Base-by-base conservation (phyloP, 2,113 vertebrate genomes). In the Centropus unirufus region DNA sequence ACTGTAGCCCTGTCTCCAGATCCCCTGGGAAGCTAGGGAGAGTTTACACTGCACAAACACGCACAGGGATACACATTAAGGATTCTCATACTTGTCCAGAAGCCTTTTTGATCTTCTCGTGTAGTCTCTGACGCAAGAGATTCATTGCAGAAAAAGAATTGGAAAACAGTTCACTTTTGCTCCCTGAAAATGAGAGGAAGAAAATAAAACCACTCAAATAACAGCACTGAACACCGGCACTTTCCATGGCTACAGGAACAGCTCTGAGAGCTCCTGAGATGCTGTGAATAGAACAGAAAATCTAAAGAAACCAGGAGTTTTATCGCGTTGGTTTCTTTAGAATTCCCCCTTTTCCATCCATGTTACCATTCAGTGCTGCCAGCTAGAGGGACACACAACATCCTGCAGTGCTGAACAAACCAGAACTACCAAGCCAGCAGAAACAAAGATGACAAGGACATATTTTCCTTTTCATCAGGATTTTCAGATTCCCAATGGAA, bases 71-170 rank as follows among this genome's bases (percentile, higher is more conserved):
- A 42, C 9, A 36, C 6, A 61, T 30, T 17, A 67, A 46, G 47
- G 55, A 52, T 5, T 29, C 19, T 59, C 93, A 81, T 87, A 99
- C 99, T 98, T 99, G 98, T 58, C 98, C 98, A 92, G 98, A 98
- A 70, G 97, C 98, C 89, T 98, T 98, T 91, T 98, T 98, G 11
- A 99, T 99, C 97, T 99, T 99, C 76, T 99, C 98, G 0, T 98
- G 99, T 1, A 99, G 98, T 66, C 98, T 98, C 96, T 98, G 98
- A n/a, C 98, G 98, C 66, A 99, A 93, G 27, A 99, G 85, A 66
- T 98, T 98, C 32, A 99, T 96, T 10, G 99, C 97, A 18, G 98
- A 98, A 85, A 98, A 97, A 58, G 98, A 98, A 82, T 98, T 88
- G 3, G 93, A 97, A 51, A 30, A 44, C 2, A 96, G 34, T 23